Evolutionary conservation across 2,797 vertebrate species (phyloP), one percentile per base, ranked within the genome.

Genomic region (Sebastes hopkinsi): DNA sequence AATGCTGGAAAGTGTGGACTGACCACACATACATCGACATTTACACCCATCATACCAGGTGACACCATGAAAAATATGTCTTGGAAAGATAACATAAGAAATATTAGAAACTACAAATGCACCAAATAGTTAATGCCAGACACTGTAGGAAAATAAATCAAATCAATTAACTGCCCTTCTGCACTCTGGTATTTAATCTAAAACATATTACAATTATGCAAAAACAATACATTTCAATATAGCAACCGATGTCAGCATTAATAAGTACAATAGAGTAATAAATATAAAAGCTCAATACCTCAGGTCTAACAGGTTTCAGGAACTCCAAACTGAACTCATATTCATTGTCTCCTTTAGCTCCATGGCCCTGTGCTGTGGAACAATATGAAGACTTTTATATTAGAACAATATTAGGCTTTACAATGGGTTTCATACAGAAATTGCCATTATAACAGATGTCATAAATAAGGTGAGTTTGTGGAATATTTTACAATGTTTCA

Each of bases 271-370:
- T 3, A 61, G 11, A 61, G 23, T 6, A 46, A 46, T 46, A 42
- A 42, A 42, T 55, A 60, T 46, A 50, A 59, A 59, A 23, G 32
- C 61, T 59, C 27, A 25, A 16, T 96, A 99, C 98, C 95, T 98
- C 95, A 5, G 96, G 93, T 77, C 95, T 96, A 1, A 99, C 97
- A 0, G 95, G 91, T 66, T 97, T 95, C 5, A 98, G 92, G 82
- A 99, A 99, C 87, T 97, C 97, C 67, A 99, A 89, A 80, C 95
- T 96, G 94, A 99, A 99, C 89, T 96, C 92, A 8, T 99, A 99
- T 64, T 97, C 95, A 75, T 99, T 98, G 72, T 98, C 97, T 77
- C 99, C 99, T 95, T 98, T 99, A 42, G 99, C 99, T 77, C 99
- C 99, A 0, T 97, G 97, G 68, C 99, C 99, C 80, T 96, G 97